Evolutionary conservation across 1,140 invertebrate species (phyloP).

Genomic region (Arion vulgaris): DNA sequence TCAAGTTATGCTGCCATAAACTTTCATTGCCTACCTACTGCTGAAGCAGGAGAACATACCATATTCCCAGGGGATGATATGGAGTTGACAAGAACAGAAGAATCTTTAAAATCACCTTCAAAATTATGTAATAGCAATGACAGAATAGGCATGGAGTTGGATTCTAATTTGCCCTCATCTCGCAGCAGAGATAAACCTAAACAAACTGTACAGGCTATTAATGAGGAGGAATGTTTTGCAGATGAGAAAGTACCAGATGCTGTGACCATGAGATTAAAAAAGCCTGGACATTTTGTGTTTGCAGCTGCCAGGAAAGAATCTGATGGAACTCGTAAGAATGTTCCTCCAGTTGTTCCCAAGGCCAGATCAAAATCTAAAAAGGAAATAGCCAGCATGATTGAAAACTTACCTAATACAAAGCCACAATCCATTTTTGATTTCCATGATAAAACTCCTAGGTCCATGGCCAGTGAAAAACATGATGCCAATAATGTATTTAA

Average conservation of each 20-base stretch:
- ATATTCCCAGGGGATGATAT: conserved; percentile 16
- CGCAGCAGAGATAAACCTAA: background rate
- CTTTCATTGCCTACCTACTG: background rate
- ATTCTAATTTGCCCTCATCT: background rate
- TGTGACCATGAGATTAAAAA: conserved; percentile 49
- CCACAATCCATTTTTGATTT: conserved; percentile 58
- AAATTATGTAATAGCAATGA: background rate
- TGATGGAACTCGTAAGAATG: conserved; percentile 53
- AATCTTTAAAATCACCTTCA: background rate
- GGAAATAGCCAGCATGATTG: conserved; percentile 42
- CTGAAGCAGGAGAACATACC: background rate
- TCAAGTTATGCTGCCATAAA: background rate
- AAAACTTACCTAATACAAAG: conserved; percentile 37
- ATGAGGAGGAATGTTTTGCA: background rate
- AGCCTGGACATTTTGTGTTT: conserved; percentile 55
- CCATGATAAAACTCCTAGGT: conserved; percentile 54
- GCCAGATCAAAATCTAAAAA: conserved; percentile 54
- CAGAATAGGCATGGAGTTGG: background rate
- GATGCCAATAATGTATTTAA: conserved; percentile 44
- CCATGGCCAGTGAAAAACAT: conserved; percentile 29
- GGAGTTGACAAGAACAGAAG: conserved; percentile 18
- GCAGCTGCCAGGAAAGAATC: conserved; percentile 51
- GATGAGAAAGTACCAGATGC: conserved; percentile 43
- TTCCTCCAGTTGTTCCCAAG: conserved; percentile 51
- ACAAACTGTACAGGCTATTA: background rate